Percentiles rank a stretch among this genome's conserved stretches.
These are phyloP conservation scores for Caenorhabditis sp. DNA, from an alignment of 2,888 invertebrate species.

Conservation along the genomic window DNA sequence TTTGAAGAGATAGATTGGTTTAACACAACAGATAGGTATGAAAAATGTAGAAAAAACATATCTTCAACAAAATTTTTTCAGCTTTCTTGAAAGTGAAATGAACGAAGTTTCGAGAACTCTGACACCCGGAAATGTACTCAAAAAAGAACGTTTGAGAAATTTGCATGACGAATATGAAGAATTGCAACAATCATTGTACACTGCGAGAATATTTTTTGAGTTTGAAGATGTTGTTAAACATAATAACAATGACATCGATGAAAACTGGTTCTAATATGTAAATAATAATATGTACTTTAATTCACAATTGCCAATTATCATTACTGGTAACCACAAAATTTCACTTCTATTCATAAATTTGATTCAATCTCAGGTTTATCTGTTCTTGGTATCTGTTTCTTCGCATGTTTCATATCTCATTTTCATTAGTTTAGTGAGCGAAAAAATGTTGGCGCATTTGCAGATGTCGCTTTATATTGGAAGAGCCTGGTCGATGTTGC, in stretches of 20 bases:
- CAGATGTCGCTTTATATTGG: constrained; percentile 27
- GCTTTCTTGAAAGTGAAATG: too few species aligned
- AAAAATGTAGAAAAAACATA: background rate
- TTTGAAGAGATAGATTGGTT: constrained; percentile 96
- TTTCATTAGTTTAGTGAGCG: background rate
- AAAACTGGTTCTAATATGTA: background rate
- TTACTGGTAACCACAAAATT: too few species aligned
- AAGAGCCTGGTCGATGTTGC: constrained; percentile 42
- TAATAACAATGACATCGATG: background rate
- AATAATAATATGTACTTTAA: background rate
- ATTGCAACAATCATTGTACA: background rate
- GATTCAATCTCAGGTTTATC: background rate
- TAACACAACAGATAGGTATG: constrained; percentile 76
- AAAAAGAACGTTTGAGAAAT: background rate
- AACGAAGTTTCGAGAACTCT: background rate
- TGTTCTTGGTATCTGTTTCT: background rate
- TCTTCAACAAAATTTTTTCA: too few species aligned
- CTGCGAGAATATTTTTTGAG: background rate
- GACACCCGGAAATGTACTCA: background rate
- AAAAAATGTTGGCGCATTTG: background rate
- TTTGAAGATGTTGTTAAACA: background rate
- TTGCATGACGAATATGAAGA: background rate
- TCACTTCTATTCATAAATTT: background rate
- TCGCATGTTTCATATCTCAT: background rate
- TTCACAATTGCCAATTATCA: background rate